Base-by-base conservation (phyloP, 2,888 invertebrate genomes). In the Melanargia galathea region DNA sequence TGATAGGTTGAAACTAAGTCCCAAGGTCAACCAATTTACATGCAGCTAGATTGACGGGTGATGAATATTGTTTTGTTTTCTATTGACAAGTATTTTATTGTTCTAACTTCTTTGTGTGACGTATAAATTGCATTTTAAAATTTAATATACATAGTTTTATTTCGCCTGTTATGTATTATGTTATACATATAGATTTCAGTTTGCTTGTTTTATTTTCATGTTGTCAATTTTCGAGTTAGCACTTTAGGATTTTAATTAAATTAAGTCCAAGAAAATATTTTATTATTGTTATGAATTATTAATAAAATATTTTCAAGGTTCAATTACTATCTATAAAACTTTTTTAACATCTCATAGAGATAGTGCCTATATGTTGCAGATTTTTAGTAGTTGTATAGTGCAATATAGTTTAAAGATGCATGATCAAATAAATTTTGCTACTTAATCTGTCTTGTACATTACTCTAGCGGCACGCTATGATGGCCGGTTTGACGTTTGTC, bases 61-160 rank as follows among this genome's bases (percentile, higher is more conserved):
- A 56, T 57, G 13, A 13, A 5, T 46, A 57, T 45, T 10, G 10
- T 59, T 30, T 40, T 54, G 40, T 67, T 13, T 54, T 16, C 35
- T 49, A 24, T 67, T 52, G 18, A 3, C 24, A 8, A 26, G 26
- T 16, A 46, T 24, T 26, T 10, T 48, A 26, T 33, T 58, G 43
- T 35, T 54, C n/a, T n/a, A n/a, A n/a, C n/a, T n/a, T n/a, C 56
- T 38, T 60, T 57, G 51, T 62, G 33, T 22, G 33, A 61, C 62
- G 55, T 64, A 65, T 43, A 45, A 60, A 59, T 52, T 69, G 69
- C 69, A 69, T 67, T 67, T 30, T 58, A 59, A 46, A 51, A 38
- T 67, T 58, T 58, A 35, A 40, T n/a, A 38, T 63, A 30, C 46
- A 20, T 43, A 35, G 57, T 56, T 55, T 51, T 58, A 10, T 26